phyloP scores from a whole-genome alignment of 2,888 invertebrate genomes.

The Asteroscopus sphinx region DNA sequence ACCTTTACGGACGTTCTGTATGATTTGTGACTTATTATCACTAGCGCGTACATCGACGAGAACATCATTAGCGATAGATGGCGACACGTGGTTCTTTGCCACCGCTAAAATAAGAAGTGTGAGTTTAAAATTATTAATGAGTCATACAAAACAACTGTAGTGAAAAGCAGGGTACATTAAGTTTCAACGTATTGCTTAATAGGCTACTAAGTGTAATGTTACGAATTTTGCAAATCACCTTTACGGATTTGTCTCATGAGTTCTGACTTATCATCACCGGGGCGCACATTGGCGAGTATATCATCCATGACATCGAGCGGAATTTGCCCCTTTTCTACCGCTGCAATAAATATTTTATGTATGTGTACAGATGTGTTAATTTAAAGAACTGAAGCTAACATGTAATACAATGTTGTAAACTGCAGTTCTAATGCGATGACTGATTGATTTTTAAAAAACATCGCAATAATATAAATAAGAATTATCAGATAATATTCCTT shows the following conservation, averaged over 20 bases:
- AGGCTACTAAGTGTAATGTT: too few relatives aligned
- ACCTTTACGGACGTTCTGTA: slow-evolving; percentile 34
- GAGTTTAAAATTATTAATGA: too few relatives aligned
- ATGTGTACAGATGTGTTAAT: background rate
- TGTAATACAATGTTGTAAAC: background rate
- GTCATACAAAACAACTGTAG: too few relatives aligned
- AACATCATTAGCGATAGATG: slow-evolving; percentile 17
- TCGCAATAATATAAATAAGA: too few relatives aligned
- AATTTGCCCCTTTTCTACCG: background rate
- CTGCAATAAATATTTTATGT: background rate
- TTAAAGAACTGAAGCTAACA: background rate
- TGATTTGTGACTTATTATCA: slow-evolving; percentile 7
- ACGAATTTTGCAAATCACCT: slow-evolving; percentile 7
- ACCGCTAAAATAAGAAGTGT: slow-evolving; percentile 22
- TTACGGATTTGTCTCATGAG: slow-evolving; percentile 17
- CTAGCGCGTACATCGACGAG: slow-evolving; percentile 4
- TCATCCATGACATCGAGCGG: slow-evolving; percentile 14
- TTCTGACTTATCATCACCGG: slow-evolving; percentile 12
- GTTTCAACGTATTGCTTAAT: too few relatives aligned
- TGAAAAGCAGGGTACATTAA: too few relatives aligned
- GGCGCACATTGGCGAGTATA: slow-evolving; percentile 21
- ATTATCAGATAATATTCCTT: too few relatives aligned
- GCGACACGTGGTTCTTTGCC: slow-evolving; percentile 25
- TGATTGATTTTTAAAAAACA: too few relatives aligned
- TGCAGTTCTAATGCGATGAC: too few relatives aligned